These are phyloP conservation scores for Phoxinus dragarum DNA, from an alignment of 2,797 vertebrate genomes.

Conservation along the genomic window DNA sequence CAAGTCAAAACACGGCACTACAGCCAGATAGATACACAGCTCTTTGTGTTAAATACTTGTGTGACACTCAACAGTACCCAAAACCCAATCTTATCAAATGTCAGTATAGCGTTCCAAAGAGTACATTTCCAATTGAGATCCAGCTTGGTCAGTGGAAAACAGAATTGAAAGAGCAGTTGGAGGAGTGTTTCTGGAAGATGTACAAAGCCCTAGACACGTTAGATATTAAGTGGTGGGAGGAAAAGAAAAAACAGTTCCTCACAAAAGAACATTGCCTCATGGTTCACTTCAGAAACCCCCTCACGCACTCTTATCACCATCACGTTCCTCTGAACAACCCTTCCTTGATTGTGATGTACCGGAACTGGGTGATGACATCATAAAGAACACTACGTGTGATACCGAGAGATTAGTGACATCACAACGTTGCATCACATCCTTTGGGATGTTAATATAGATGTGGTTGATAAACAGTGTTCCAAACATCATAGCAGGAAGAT, in stretches of 20 bases:
- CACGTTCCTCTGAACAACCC: conserved; percentile 62
- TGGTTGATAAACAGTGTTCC: neutral
- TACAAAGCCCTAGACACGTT: conserved; percentile 34
- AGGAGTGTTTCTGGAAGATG: conserved; percentile 38
- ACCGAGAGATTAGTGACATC: conserved; percentile 8
- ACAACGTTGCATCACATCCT: neutral
- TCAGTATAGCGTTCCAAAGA: conserved; percentile 29
- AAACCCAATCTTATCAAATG: conserved; percentile 51
- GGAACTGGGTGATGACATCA: conserved; percentile 29
- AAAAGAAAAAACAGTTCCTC: conserved; percentile 36
- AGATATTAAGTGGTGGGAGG: conserved; percentile 17
- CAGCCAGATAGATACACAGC: neutral
- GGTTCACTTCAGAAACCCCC: conserved; percentile 12
- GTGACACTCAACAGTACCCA: conserved; percentile 38
- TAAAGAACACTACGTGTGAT: conserved; percentile 19
- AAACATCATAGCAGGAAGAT: neutral
- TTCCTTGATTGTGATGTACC: conserved; percentile 54
- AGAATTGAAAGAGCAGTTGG: conserved; percentile 36
- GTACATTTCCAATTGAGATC: conserved; percentile 35
- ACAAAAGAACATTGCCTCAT: conserved; percentile 27
- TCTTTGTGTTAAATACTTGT: conserved; percentile 31
- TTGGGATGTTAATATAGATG: conserved; percentile 11
- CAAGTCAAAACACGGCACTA: conserved; percentile 40
- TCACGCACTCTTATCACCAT: conserved; percentile 64
- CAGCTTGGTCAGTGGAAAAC: conserved; percentile 29